Base-by-base conservation (phyloP, 2,797 vertebrate species). In the Rhinichthys osculus region DNA sequence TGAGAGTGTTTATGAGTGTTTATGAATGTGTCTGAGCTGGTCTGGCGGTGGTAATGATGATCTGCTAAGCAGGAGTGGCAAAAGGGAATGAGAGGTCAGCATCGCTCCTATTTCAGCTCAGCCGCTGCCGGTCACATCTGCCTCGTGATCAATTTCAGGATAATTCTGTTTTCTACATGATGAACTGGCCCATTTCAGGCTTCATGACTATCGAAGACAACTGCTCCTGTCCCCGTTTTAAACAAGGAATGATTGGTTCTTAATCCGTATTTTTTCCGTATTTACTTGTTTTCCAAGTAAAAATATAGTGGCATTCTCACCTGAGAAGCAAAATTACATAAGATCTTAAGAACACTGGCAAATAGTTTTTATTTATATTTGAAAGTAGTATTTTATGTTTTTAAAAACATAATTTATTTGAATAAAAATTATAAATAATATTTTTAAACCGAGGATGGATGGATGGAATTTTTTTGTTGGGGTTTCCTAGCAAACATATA, bases 131-230 rank as follows among this genome's bases (percentile, higher is more conserved):
- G 86, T 85, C 74, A 74, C 69, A 78, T 50, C 69, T 85, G 81
- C 87, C 80, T 82, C 78, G 72, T 87, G 87, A 89, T 89, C 87
- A 91, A 87, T 89, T 78, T 71, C 57, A 57, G 62, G 70, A 87
- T 89, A 87, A 89, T 87, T 90, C 77, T 67, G 30, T 67, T 86
- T 87, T 84, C 85, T 87, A 73, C 69, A 86, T 89, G 84, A 89
- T 90, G 79, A 71, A 89, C 86, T 79, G 81, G 80, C 81, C 73
- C 66, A 87, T 89, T 91, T 87, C 83, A 40, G 59, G 80, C 83
- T 74, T 69, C 80, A 73, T 84, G 83, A 38, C 59, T 33, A 30
- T 47, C 47, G 66, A 62, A 76, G 62, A 3, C 78, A 81, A 23
- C 38, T 59, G 76, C 57, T 30, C 57, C 44, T 62, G 72, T 71